phyloP scores from a whole-genome alignment of 2,113 vertebrate genomes.

The Dryoscopus gambensis region DNA sequence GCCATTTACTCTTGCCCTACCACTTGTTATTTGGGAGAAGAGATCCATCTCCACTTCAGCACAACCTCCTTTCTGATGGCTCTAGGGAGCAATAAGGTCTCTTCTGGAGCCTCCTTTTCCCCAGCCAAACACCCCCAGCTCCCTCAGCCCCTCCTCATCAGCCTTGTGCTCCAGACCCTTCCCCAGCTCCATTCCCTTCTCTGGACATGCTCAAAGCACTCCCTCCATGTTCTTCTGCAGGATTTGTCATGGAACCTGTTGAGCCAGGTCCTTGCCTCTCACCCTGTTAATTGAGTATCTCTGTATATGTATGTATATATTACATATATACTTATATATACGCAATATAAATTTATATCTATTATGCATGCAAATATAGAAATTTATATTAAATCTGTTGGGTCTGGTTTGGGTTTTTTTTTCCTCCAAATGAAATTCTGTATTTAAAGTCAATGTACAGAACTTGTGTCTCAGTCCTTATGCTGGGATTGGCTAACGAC shows the following conservation, averaged over 20 bases:
- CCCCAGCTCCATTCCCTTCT: background rate
- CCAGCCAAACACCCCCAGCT: background rate
- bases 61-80: too few relatives aligned
- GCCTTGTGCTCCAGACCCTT: background rate
- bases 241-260: background rate
- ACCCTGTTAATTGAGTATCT: background rate
- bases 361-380: background rate
- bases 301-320: background rate
- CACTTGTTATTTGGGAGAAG: background rate
- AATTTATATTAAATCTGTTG: background rate
- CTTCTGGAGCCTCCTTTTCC: background rate
- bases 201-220: background rate
- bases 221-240: background rate
- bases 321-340: too few relatives aligned
- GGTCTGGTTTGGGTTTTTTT: background rate
- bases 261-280: background rate
- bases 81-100: background rate
- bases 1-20: background rate
- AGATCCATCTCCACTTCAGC: background rate
- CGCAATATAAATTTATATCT: background rate
- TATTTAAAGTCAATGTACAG: background rate
- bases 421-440: background rate
- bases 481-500: fast-evolving
- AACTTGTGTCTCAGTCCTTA: background rate
- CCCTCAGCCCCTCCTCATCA: background rate